Evolutionary conservation across 1,140 invertebrate species (phyloP).

Genomic region (Manduca sexta): DNA sequence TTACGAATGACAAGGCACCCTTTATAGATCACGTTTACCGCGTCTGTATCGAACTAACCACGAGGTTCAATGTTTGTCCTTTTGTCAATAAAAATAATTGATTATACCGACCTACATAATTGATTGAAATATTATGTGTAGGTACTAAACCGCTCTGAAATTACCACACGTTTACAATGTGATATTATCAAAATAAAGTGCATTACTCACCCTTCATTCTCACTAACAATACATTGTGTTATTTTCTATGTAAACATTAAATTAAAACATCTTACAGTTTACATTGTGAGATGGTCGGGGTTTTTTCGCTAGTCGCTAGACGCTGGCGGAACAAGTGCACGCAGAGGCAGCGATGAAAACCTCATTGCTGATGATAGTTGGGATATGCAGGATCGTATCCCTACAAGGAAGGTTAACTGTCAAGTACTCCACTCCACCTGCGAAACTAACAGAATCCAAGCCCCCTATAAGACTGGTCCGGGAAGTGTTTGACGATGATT

Average conservation of each 20-base stretch:
- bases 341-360: neutral
- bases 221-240: constrained; percentile 31
- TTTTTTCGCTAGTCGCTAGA: constrained; percentile 19
- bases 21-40: too few species aligned
- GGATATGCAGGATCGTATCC: constrained; percentile 4
- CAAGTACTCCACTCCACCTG: constrained; percentile 13
- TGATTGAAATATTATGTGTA: too few species aligned
- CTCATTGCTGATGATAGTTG: neutral
- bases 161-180: neutral
- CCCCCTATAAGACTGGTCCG: constrained; percentile 15
- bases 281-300: constrained; percentile 36
- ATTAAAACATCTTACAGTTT: constrained; percentile 50
- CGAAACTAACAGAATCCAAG: constrained; percentile 2
- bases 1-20: too few species aligned
- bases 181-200: constrained; percentile 31
- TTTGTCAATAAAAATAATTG: too few species aligned
- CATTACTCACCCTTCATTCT: constrained; percentile 21
- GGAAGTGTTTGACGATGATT: constrained; percentile 14
- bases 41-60: too few species aligned
- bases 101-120: too few species aligned
- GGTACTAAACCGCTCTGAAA: too few species aligned
- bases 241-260: constrained; percentile 27
- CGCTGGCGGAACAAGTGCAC: neutral
- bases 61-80: too few species aligned
- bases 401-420: constrained; percentile 13